Evolutionary conservation across 2,113 vertebrate genomes (phyloP).

Genomic region (Pseudorhombus dupliciocellatus): DNA sequence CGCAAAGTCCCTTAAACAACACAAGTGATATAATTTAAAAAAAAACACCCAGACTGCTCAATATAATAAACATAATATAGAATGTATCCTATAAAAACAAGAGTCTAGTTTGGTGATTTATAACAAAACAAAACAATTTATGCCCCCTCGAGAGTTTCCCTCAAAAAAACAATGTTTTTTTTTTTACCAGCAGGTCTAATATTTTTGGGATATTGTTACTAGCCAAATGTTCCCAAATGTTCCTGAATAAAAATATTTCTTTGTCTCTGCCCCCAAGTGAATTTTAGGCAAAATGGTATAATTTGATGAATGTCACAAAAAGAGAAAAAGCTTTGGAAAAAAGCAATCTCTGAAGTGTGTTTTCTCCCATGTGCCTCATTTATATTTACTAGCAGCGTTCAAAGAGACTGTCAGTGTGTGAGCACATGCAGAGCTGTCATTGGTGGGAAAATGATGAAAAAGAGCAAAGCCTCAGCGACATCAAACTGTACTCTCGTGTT

Average conservation of each 20-base stretch:
- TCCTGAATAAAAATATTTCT: conserved; percentile 1
- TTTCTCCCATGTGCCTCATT: conserved; percentile 51
- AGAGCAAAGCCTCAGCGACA: conserved; percentile 47
- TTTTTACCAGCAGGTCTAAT: neutral
- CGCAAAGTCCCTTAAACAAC: neutral
- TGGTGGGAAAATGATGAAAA: conserved; percentile 34
- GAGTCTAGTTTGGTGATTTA: neutral
- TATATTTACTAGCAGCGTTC: conserved; percentile 52
- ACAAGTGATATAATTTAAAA: neutral
- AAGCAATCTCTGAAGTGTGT: conserved; percentile 36
- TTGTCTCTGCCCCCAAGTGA: conserved; percentile 10
- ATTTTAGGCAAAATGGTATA: conserved; percentile 9
- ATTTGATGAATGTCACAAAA: conserved; percentile 32
- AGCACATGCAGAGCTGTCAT: conserved; percentile 46
- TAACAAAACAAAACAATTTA: neutral
- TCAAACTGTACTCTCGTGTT: conserved; percentile 35
- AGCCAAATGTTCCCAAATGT: conserved; percentile 27
- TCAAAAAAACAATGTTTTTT: conserved; percentile 1
- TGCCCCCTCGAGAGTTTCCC: neutral
- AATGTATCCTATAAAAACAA: neutral
- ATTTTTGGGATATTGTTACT: conserved; percentile 34
- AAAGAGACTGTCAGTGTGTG: conserved; percentile 53
- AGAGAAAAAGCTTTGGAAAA: conserved; percentile 3
- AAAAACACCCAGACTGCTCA: neutral
- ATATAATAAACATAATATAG: neutral